These are phyloP conservation scores for Microctonus hyperodae DNA, from an alignment of 2,888 invertebrate genomes.

Conservation along the genomic window DNA sequence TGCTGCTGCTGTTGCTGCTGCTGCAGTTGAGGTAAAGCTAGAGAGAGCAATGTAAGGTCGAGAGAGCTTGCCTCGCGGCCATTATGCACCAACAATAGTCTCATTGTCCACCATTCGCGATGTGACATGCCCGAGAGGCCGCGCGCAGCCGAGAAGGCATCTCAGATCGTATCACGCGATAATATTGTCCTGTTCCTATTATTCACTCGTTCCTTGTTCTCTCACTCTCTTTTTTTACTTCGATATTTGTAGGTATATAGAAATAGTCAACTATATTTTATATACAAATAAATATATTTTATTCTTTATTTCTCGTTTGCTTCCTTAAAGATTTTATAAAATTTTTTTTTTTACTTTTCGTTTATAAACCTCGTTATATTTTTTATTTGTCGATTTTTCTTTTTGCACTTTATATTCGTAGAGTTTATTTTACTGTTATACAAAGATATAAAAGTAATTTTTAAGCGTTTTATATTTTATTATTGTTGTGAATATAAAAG, in stretches of 20 bases:
- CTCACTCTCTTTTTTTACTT: constrained; percentile 40
- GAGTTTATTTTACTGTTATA: neutral
- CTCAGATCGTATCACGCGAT: constrained; percentile 56
- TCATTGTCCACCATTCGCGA: constrained; percentile 54
- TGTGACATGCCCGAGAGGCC: constrained; percentile 44
- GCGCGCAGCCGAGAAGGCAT: constrained; percentile 41
- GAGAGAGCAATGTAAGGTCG: constrained; percentile 53
- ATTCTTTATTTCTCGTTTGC: neutral
- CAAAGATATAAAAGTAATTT: constrained; percentile 15
- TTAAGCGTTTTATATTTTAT: neutral
- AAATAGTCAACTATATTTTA: neutral
- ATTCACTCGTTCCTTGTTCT: constrained; percentile 37
- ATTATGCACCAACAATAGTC: constrained; percentile 59
- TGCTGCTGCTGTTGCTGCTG: neutral
- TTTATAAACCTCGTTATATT: constrained; percentile 32
- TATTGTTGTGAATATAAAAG: neutral
- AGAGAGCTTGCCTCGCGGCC: constrained; percentile 45
- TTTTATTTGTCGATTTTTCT: constrained; percentile 22
- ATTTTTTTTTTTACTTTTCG: constrained; percentile 20
- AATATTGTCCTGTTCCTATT: constrained; percentile 52
- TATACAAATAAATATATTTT: neutral
- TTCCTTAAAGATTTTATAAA: constrained; percentile 1
- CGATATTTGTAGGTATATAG: neutral
- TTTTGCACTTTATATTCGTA: neutral
- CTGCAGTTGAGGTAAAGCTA: too few relatives aligned